Conservation (phyloP, 2,888 invertebrate genomes). For the Bombyx huttoni region DNA sequence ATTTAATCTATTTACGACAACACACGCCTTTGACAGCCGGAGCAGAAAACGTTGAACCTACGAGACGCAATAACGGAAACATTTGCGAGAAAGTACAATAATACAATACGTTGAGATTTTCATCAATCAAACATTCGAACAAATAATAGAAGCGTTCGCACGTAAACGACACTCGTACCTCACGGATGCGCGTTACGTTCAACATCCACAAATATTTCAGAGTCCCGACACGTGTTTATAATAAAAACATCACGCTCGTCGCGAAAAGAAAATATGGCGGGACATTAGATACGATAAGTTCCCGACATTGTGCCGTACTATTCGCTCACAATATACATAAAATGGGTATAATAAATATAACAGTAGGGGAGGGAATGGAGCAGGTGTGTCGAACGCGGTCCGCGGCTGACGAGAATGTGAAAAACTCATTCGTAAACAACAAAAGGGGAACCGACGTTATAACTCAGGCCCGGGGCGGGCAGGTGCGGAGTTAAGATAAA, state of each 20-base stretch:
- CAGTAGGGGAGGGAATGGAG: constrained; percentile 24
- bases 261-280: constrained; percentile 31
- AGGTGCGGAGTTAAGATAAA: constrained; percentile 63
- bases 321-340: constrained; percentile 44
- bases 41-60: constrained; percentile 3
- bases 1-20: constrained; percentile 8
- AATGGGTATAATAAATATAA: constrained; percentile 47
- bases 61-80: constrained; percentile 6
- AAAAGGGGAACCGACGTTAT: constrained; percentile 51
- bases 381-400: constrained; percentile 56
- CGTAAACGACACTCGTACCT: constrained; percentile 40
- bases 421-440: constrained; percentile 67
- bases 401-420: constrained; percentile 45
- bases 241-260: constrained; percentile 60
- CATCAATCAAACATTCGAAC: constrained; percentile 29
- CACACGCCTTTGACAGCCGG: constrained; percentile 6
- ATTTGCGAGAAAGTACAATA: constrained; percentile 2
- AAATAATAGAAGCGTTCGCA: constrained; percentile 35
- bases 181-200: constrained; percentile 32
- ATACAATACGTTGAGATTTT: constrained; percentile 5
- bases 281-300: constrained; percentile 60
- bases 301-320: constrained; percentile 38
- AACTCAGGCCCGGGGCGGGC: constrained; percentile 37
- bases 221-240: constrained; percentile 55
- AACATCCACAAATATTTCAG: constrained; percentile 51